Conservation (phyloP, 1,140 invertebrate genomes). For the Micrasema minimum region DNA sequence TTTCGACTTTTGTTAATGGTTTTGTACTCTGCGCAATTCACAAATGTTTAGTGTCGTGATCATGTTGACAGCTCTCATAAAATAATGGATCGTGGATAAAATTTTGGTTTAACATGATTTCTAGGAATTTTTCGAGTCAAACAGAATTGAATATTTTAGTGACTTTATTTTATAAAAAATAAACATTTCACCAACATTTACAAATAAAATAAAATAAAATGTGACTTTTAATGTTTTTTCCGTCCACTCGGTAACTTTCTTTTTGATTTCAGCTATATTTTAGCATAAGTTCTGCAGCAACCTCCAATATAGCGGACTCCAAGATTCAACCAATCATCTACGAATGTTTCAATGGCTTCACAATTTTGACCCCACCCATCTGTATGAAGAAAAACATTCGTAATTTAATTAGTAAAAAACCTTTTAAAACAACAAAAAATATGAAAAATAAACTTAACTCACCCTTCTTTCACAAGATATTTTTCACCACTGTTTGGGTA, state of each 20-base stretch:
- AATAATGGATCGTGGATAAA: no score
- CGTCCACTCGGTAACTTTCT: slow-evolving; percentile 56
- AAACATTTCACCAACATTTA: no score
- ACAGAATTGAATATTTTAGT: no score
- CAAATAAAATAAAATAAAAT: no score
- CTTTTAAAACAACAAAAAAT: neutral
- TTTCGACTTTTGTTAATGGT: no score
- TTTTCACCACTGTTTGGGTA: slow-evolving; percentile 80
- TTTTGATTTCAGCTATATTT: slow-evolving; percentile 70
- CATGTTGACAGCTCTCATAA: no score
- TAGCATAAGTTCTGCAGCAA: slow-evolving; percentile 78
- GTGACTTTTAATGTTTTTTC: neutral
- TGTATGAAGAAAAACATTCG: slow-evolving; percentile 51
- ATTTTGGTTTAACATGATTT: no score
- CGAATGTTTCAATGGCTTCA: slow-evolving; percentile 69
- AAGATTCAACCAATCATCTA: slow-evolving; percentile 75
- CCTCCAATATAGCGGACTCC: slow-evolving; percentile 82
- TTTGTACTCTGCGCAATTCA: no score
- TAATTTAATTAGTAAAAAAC: neutral
- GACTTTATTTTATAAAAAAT: no score
- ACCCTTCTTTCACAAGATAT: slow-evolving; percentile 56
- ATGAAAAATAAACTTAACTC: neutral
- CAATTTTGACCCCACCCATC: slow-evolving; percentile 71
- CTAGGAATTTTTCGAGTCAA: no score
- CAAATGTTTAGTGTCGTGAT: no score